Evolutionary conservation across 2,113 vertebrate species (phyloP), one percentile per base, ranked within the genome.

Genomic region (Hydropotes inermis): DNA sequence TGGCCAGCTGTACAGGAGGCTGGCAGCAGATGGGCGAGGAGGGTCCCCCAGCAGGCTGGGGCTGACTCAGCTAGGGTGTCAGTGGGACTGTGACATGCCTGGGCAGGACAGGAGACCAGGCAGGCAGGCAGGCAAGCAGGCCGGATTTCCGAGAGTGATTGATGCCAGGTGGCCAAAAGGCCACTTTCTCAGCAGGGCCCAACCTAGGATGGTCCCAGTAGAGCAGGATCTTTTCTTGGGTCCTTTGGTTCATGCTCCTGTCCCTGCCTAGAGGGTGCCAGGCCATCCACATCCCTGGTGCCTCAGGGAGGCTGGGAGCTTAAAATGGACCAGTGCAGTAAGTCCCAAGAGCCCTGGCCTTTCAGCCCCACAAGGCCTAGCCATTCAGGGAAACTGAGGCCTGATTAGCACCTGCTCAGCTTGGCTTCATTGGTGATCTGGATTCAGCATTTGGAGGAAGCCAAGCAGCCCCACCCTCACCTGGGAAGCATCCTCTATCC

Each of bases 401-500:
- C 89, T 82, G 78, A 28, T 58, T 36, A 96, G 64, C 47, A 94
- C 79, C 74, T 91, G 82, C 76, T 89, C 64, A 82, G n/a, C 94
- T 89, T 86, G 54, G 78, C 43, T 92, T 97, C 79, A 30, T 30
- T 43, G 86, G 87, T 39, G 50, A 97, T 84, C 52, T 60, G 79
- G 83, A 45, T 67, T 96, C 87, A 91, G 83, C 87, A 6, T 84
- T 39, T 0, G 2, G 76, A 96, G 97, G 93, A 97, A 96, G 76
- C 43, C 58, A 96, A 93, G 94, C 43, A 97, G 85, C 96, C 79
- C 95, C 98, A 98, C 97, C 97, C 96, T 97, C 92, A 97, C 97
- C 97, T 96, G 96, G 97, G 96, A 98, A 97, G 97, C 97, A 98
- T 95, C 97, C 91, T 98, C 95, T 96, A 94, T 93, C 30, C 82